Conservation (phyloP, 2,888 invertebrate species). For the Sicus ferrugineus region DNA sequence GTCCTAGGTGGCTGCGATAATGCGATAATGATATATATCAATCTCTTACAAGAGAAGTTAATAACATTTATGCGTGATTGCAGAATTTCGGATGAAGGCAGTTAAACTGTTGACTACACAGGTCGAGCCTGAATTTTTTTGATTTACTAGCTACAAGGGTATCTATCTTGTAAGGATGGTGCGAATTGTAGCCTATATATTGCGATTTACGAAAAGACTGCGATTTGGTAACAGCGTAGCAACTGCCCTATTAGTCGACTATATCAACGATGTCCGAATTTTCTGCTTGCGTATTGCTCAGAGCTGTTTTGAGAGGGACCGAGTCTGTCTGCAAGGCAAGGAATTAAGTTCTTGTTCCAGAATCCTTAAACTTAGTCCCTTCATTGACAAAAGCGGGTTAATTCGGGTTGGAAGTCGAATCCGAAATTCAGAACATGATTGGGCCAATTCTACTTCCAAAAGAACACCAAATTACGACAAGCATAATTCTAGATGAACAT, state of each 20-base stretch:
- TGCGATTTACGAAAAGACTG: constrained; percentile 18
- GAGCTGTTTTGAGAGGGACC: not conserved
- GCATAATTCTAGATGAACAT: constrained; percentile 31
- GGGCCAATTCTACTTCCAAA: no score
- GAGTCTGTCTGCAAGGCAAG: constrained; percentile 7
- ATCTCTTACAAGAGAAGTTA: no score
- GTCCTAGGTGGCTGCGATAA: constrained; percentile 5
- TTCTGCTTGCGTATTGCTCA: constrained; percentile 14
- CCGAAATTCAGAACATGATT: no score
- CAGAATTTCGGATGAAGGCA: constrained; percentile 12
- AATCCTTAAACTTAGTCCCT: constrained; percentile 28
- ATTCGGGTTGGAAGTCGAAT: constrained; percentile 33
- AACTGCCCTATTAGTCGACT: no score
- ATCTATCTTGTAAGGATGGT: not conserved
- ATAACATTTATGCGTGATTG: no score
- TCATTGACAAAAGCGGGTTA: constrained; percentile 26
- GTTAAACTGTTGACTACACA: not conserved
- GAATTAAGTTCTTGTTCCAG: not conserved
- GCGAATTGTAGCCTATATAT: constrained; percentile 23
- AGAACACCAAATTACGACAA: constrained; percentile 12
- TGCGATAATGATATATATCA: no score
- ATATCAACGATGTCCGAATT: no score
- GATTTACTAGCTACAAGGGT: not conserved
- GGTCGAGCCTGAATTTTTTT: not conserved
- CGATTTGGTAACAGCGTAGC: not conserved